These are phyloP conservation scores for Danio choprae DNA, from an alignment of 2,797 vertebrate species.

Conservation along the genomic window DNA sequence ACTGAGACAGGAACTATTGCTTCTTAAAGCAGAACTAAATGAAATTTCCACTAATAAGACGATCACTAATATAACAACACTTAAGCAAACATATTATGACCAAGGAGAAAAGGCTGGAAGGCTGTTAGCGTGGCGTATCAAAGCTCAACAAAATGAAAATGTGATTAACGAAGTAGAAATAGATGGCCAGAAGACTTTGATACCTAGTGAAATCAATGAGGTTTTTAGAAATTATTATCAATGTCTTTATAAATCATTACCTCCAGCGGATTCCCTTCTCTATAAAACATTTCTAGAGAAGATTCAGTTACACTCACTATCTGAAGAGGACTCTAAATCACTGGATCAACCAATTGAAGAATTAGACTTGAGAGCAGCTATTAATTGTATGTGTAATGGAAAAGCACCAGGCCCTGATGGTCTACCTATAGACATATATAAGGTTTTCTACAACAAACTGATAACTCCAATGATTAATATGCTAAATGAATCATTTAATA, in stretches of 20 bases:
- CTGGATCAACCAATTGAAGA: too few relatives aligned
- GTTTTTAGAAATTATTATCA: background rate
- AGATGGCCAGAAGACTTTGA: background rate
- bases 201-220: background rate
- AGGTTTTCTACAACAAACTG: background rate
- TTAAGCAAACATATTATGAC: conserved; percentile 1
- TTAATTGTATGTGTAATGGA: background rate
- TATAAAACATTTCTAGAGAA: background rate
- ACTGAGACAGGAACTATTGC: background rate
- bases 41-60: background rate
- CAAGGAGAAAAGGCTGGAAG: conserved; percentile 9
- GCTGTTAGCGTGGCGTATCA: conserved; percentile 6
- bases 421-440: background rate
- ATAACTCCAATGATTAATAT: background rate
- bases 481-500: background rate
- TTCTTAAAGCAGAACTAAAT: background rate
- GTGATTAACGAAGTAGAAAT: background rate
- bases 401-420: background rate
- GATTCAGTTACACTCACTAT: background rate
- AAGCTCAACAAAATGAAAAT: conserved; percentile 12
- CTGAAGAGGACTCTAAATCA: background rate
- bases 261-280: background rate
- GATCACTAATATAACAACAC: background rate
- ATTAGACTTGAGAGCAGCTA: background rate
- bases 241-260: background rate